Conservation (phyloP, 2,113 vertebrate species). For the Stegostoma tigrinum region DNA sequence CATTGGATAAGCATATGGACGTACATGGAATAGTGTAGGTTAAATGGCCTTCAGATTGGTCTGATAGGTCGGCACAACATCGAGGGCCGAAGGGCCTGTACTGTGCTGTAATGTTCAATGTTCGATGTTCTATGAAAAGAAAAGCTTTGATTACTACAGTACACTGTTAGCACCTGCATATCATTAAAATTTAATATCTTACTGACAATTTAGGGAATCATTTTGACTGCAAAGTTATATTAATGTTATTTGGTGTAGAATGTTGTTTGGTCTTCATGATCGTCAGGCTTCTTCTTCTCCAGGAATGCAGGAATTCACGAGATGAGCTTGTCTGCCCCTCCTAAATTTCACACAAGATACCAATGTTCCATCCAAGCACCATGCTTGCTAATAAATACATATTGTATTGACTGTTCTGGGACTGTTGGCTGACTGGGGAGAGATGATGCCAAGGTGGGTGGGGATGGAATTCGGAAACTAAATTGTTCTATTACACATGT, state of each 20-base stretch:
- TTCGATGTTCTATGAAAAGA: too few relatives aligned
- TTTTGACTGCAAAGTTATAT: neutral
- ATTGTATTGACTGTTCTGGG: neutral
- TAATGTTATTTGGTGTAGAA: neutral
- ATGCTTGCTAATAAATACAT: neutral
- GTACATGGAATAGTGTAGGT: too few relatives aligned
- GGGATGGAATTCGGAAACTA: neutral
- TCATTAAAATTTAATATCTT: neutral
- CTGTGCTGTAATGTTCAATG: too few relatives aligned
- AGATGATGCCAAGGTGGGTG: neutral
- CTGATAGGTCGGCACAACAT: too few relatives aligned
- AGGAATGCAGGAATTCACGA: neutral
- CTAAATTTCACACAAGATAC: neutral
- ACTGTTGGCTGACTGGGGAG: neutral
- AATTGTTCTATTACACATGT: neutral
- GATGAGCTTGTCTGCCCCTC: neutral
- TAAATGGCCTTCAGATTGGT: too few relatives aligned
- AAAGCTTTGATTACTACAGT: neutral
- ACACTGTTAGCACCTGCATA: neutral
- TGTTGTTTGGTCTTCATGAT: neutral
- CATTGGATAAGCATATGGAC: too few relatives aligned
- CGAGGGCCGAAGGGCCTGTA: too few relatives aligned
- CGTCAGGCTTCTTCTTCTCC: neutral
- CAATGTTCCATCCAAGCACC: neutral
- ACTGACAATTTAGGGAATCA: neutral